Evolutionary conservation across 1,140 invertebrate genomes (phyloP).

Genomic region (Sinella curviseta): DNA sequence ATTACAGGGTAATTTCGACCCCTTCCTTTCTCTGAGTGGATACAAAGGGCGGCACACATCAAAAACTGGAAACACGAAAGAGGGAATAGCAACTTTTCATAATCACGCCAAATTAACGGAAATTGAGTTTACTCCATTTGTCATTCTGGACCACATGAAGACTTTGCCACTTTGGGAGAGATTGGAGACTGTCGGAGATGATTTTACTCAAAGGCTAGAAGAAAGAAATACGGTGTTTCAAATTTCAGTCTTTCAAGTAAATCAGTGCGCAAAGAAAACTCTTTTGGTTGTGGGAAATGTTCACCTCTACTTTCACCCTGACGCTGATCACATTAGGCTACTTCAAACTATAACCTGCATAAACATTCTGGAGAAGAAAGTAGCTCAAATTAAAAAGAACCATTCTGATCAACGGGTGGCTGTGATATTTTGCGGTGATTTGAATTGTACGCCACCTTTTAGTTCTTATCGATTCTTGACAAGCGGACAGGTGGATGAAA

Average conservation of each 20-base stretch:
- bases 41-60: slow-evolving; percentile 65
- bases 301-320: slow-evolving; percentile 88
- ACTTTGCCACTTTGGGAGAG: slow-evolving; percentile 59
- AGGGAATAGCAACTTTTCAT: slow-evolving; percentile 80
- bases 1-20: slow-evolving; percentile 70
- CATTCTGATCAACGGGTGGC: slow-evolving; percentile 60
- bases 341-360: slow-evolving; percentile 60
- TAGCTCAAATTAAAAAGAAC: slow-evolving; percentile 45
- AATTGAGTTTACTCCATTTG: slow-evolving; percentile 56
- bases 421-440: slow-evolving; percentile 78
- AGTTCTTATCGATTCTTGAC: slow-evolving; percentile 75
- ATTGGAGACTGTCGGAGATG: slow-evolving; percentile 56
- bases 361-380: slow-evolving; percentile 50
- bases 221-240: slow-evolving; percentile 59
- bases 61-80: slow-evolving; percentile 72
- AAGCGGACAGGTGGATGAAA: slow-evolving; percentile 62
- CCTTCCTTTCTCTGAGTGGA: slow-evolving; percentile 61
- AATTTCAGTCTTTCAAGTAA: slow-evolving; percentile 48
- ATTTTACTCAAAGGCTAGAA: slow-evolving; percentile 59
- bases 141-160: slow-evolving; percentile 63
- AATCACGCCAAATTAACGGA: slow-evolving; percentile 53
- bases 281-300: slow-evolving; percentile 65
- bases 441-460: slow-evolving; percentile 80
- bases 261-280: neutral
- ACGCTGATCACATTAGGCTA: slow-evolving; percentile 81